phyloP scores from a whole-genome alignment of 2,113 vertebrate genomes.

The Caloenas nicobarica region DNA sequence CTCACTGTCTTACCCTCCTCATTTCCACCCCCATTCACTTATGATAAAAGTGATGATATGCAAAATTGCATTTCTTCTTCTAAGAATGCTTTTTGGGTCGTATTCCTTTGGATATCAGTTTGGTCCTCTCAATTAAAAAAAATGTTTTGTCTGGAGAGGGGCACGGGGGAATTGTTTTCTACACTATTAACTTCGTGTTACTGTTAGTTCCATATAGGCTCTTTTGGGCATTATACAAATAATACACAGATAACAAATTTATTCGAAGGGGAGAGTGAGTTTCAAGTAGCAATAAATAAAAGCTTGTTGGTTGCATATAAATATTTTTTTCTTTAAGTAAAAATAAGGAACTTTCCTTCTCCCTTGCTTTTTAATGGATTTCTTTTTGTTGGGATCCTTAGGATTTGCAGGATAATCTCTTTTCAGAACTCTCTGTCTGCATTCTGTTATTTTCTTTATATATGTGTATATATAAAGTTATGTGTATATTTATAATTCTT shows the following conservation, averaged over 20 bases:
- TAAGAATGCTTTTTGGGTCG: neutral
- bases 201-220: neutral
- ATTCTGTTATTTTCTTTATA: neutral
- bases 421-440: neutral
- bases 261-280: neutral
- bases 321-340: neutral
- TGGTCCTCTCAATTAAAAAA: neutral
- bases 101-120: conserved; percentile 11
- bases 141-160: neutral
- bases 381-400: neutral
- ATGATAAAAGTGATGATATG: conserved; percentile 2
- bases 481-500: neutral
- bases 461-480: neutral
- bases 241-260: neutral
- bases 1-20: neutral
- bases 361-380: neutral
- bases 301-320: neutral
- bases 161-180: neutral
- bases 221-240: neutral
- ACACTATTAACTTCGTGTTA: neutral
- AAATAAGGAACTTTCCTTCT: neutral
- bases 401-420: neutral
- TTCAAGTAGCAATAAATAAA: neutral
- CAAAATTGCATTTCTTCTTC: neutral
- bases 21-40: neutral